Evolutionary conservation across 2,113 vertebrate species (phyloP), one percentile per base, ranked within the genome.

Genomic region (Sapayoa aenigma): DNA sequence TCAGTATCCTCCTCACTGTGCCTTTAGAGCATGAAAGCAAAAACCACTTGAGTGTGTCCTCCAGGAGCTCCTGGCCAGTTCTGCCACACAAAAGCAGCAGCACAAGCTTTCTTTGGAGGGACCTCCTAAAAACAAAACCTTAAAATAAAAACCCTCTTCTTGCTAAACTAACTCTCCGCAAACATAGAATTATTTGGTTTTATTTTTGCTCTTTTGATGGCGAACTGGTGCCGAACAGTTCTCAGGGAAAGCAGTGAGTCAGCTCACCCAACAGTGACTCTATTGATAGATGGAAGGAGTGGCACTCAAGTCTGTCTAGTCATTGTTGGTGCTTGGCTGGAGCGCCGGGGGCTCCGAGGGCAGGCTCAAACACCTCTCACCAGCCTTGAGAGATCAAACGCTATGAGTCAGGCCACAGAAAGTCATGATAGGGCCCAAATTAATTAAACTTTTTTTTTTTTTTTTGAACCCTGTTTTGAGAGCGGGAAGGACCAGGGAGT

Each of bases 261-360:
- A 96, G 93, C 90, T 85, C 28, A 5, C 75, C 90, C 94, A 96
- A 92, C 94, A 96, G 94, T 94, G 94, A 80, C 85, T 95, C 93
- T 93, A 96, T 96, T 96, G 95, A 96, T 94, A 88, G 87, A 81
- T 90, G 69, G 85, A 67, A 95, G 96, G 95, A 97, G 96, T 84
- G 91, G 93, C 73, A 3, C 80, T 93, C 20, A 76, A 62, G 69
- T 92, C 87, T 96, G 94, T 94, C 96, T 94, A 90, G 93, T 94
- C 93, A 91, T 92, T 96, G 96, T 92, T 96, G 94, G 93, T 91
- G 92, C 94, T 95, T 88, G 90, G 92, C 87, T 90, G 87, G 75
- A 89, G 95, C 0, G 41, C 95, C 69, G 1, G 91, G 95, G 95
- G 89, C 94, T 95, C 93, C 2, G 3, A 74, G 75, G 94, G 93